Evolutionary conservation across 35 echinoderm and acorn worm genomes (phyloP).

Genomic region (Heliocidaris tuberculata): DNA sequence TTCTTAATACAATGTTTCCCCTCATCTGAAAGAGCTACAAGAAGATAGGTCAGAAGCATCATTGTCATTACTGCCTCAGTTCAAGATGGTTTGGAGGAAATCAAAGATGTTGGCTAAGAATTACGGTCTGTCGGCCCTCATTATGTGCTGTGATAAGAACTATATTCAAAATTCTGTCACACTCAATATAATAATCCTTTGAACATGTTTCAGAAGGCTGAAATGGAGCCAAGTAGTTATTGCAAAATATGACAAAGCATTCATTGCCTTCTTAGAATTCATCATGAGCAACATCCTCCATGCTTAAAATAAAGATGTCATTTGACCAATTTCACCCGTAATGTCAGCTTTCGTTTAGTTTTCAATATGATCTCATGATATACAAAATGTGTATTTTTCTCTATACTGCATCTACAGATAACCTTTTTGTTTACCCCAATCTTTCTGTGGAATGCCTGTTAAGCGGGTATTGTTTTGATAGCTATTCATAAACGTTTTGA

Average conservation of each 20-base stretch:
- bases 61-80: background rate
- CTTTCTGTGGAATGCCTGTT: background rate
- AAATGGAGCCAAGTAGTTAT: background rate
- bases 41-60: background rate
- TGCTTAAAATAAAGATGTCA: background rate
- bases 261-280: background rate
- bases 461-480: background rate
- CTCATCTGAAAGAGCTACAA: background rate
- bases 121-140: background rate
- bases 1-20: background rate
- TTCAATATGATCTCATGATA: too few species aligned
- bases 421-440: background rate
- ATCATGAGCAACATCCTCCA: background rate
- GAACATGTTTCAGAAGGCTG: background rate
- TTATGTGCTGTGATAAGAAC: background rate
- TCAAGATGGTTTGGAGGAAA: background rate
- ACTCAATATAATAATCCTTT: background rate
- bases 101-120: background rate
- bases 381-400: too few species aligned
- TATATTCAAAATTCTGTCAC: background rate
- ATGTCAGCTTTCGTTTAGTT: background rate
- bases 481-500: too few species aligned
- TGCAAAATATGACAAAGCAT: background rate
- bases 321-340: background rate
- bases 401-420: too few species aligned